Evolutionary conservation across 2,797 vertebrate genomes (phyloP).

Genomic region (Semaprochilodus insignis): DNA sequence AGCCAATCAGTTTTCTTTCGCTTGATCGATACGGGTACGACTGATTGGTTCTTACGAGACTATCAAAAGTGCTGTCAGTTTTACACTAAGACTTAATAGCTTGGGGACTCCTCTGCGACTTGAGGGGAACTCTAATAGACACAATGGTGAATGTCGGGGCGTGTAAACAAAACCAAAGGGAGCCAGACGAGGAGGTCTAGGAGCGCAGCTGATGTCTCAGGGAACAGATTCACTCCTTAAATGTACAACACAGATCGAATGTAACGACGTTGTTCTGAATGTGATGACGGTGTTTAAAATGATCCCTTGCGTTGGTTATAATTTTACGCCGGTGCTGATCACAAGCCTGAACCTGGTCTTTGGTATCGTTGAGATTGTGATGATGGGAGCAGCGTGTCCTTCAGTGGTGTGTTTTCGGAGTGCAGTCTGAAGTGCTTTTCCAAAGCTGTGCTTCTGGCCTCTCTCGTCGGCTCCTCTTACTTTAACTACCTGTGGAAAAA

Average conservation of each 20-base stretch:
- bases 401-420: slow-evolving; percentile 21
- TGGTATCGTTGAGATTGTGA: neutral
- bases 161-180: slow-evolving; percentile 52
- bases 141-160: slow-evolving; percentile 53
- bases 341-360: no score
- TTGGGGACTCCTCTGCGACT: slow-evolving; percentile 21
- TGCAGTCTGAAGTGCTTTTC: slow-evolving; percentile 60
- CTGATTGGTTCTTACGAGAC: slow-evolving; percentile 48
- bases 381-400: neutral
- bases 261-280: neutral
- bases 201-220: slow-evolving; percentile 50
- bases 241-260: neutral
- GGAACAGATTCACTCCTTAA: slow-evolving; percentile 46
- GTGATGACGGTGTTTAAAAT: no score
- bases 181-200: slow-evolving; percentile 43
- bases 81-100: slow-evolving; percentile 42
- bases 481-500: slow-evolving; percentile 96
- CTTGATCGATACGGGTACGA: slow-evolving; percentile 66
- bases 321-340: no score
- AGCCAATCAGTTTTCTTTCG: slow-evolving; percentile 61
- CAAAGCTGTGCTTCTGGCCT: slow-evolving; percentile 67
- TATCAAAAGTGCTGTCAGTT: slow-evolving; percentile 53
- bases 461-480: slow-evolving; percentile 85
- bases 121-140: slow-evolving; percentile 53
- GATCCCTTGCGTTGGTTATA: no score